Base-by-base conservation (phyloP, 2,797 vertebrate genomes). In the Mormyrops attenuatus region DNA sequence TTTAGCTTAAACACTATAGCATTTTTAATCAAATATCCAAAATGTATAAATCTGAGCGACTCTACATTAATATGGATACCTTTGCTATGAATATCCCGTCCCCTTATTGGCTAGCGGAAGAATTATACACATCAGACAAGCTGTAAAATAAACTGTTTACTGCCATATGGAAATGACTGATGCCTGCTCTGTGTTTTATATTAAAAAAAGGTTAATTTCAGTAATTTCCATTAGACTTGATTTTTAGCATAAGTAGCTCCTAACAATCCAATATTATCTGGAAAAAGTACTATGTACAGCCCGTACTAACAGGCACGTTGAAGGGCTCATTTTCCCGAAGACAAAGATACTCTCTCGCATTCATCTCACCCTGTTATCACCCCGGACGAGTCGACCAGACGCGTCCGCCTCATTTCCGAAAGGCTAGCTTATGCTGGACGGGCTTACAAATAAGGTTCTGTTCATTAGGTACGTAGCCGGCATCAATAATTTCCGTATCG, bases 401-500 rank as follows among this genome's bases (percentile, higher is more conserved):
- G 77, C 80, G 53, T 53, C 88, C 55, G 22, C 53, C 55, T 85
- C 80, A 89, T 89, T 89, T 50, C 30, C 47, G 17, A 52, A 73
- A 69, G 30, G 44, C 49, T 77, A 34, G 60, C 38, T 22, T 60
- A 26, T n/a, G 88, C 55, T 89, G 80, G 84, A 34, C 5, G 44
- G 57, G 41, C 11, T 30, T 60, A 41, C 49, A 60, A 89, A 50
- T 89, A 41, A 89, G 57, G 47, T 89, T 22, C 49, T 73, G 30
- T 34, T 60, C 88, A 85, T 86, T 66, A 41, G 88, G 85, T 80
- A 73, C 34, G 52, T 57, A 89, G 41, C 22, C 3, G 60, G 41
- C 88, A 89, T 89, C 89, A 53, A 60, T 73, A 63, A 86, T 86
- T 86, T 69, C 84, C 47, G 57, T 87, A 55, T 87, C 85, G 82